These are phyloP conservation scores for Drosophila ohnishii DNA, from an alignment of 1,140 invertebrate genomes.

Conservation along the genomic window DNA sequence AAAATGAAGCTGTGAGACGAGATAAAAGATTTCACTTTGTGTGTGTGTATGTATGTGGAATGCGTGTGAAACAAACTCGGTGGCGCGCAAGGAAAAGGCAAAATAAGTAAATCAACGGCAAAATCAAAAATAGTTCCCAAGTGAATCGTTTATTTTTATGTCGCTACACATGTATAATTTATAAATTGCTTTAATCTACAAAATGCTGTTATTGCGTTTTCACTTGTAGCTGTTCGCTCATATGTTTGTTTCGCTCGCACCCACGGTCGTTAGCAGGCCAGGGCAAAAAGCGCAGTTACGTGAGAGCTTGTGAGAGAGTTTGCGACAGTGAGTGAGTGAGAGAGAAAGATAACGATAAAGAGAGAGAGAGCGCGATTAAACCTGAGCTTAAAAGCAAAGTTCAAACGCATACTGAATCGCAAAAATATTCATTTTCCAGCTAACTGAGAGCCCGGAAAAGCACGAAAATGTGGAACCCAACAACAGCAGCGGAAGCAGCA, in stretches of 20 bases:
- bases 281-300: conserved; percentile 62
- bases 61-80: conserved; percentile 63
- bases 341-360: conserved; percentile 13
- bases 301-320: conserved; percentile 48
- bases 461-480: conserved; percentile 81
- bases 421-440: conserved; percentile 50
- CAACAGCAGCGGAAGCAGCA: conserved; percentile 51
- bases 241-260: conserved; percentile 73
- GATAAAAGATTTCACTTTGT: conserved; percentile 20
- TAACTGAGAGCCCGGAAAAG: conserved; percentile 63
- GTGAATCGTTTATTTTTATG: conserved; percentile 29
- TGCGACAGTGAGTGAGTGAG: conserved; percentile 24
- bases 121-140: conserved; percentile 25
- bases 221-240: conserved; percentile 51
- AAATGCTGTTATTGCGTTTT: conserved; percentile 71
- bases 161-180: conserved; percentile 45
- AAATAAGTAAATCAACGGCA: conserved; percentile 13
- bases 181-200: conserved; percentile 50
- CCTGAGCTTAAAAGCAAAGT: conserved; percentile 56
- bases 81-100: conserved; percentile 23
- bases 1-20: conserved; percentile 45
- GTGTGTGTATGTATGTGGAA: conserved; percentile 18
- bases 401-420: conserved; percentile 40
- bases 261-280: not conserved
- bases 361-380: conserved; percentile 35